Evolutionary conservation across 2,888 invertebrate genomes (phyloP).

Genomic region (Cephus pulcher): DNA sequence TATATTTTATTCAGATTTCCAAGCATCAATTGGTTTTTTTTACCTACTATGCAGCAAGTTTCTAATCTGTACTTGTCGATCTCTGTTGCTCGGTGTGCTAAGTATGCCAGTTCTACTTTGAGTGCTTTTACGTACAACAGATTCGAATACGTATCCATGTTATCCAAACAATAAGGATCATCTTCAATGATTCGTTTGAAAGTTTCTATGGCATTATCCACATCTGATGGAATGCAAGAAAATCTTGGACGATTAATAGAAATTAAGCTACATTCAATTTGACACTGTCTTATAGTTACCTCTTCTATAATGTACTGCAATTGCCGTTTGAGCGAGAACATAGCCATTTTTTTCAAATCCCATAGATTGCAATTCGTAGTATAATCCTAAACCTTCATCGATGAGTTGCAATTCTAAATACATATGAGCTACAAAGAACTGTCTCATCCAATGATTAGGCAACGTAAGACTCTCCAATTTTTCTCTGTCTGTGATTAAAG

Average conservation of each 20-base stretch:
- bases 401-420: constrained; percentile 91
- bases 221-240: constrained; percentile 73
- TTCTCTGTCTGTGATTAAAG: constrained; percentile 85
- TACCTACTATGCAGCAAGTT: constrained; percentile 97
- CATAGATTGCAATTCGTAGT: constrained; percentile 78
- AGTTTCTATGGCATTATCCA: constrained; percentile 86
- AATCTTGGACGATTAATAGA: constrained; percentile 7
- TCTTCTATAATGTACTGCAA: constrained; percentile 92
- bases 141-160: constrained; percentile 97
- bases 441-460: constrained; percentile 94
- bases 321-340: constrained; percentile 91
- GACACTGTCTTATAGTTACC: constrained; percentile 68
- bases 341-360: constrained; percentile 92
- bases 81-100: constrained; percentile 93
- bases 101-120: constrained; percentile 89
- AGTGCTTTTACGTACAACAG: constrained; percentile 94
- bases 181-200: constrained; percentile 85
- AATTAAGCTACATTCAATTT: neutral
- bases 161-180: constrained; percentile 95
- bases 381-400: constrained; percentile 89
- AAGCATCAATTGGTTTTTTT: constrained; percentile 37
- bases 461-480: constrained; percentile 75
- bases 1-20: neutral
- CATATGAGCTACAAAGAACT: constrained; percentile 91
- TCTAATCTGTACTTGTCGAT: constrained; percentile 97